phyloP scores from a whole-genome alignment of 2,797 vertebrate genomes.

The Rhinella marina region DNA sequence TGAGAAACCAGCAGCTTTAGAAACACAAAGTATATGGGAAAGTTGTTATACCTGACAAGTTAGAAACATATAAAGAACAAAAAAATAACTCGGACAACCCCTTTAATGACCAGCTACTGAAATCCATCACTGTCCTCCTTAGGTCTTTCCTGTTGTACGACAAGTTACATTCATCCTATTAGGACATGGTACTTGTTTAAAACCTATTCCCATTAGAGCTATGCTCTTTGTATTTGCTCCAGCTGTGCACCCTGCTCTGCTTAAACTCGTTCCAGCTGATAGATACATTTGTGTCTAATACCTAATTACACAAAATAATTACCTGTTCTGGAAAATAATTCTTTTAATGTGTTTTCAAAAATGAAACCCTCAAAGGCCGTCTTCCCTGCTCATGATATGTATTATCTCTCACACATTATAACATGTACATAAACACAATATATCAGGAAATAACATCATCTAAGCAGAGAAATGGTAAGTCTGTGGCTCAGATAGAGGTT shows the following conservation, averaged over 20 bases:
- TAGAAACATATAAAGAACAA: too few relatives aligned
- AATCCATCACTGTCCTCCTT: constrained; percentile 28
- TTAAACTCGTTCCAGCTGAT: neutral
- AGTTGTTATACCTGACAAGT: too few relatives aligned
- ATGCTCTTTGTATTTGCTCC: constrained; percentile 16
- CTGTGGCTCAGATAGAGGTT: neutral
- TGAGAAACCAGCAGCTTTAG: too few relatives aligned
- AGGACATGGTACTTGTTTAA: neutral
- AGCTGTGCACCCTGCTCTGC: constrained; percentile 16
- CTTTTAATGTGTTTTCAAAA: neutral
- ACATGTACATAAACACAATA: neutral
- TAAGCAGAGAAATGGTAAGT: neutral
- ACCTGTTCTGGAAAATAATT: neutral
- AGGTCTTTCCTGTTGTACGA: neutral
- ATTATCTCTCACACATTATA: neutral
- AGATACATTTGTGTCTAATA: constrained; percentile 27
- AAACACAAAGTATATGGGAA: too few relatives aligned
- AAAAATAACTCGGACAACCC: too few relatives aligned
- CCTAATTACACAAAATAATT: constrained; percentile 35
- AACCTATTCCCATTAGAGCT: constrained; percentile 1
- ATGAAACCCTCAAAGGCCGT: neutral
- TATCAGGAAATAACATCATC: neutral
- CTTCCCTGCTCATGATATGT: neutral
- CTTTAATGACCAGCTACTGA: neutral
- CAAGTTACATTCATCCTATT: constrained; percentile 27